phyloP scores from a whole-genome alignment of 1,140 invertebrate genomes.

The Halyomorpha halys region DNA sequence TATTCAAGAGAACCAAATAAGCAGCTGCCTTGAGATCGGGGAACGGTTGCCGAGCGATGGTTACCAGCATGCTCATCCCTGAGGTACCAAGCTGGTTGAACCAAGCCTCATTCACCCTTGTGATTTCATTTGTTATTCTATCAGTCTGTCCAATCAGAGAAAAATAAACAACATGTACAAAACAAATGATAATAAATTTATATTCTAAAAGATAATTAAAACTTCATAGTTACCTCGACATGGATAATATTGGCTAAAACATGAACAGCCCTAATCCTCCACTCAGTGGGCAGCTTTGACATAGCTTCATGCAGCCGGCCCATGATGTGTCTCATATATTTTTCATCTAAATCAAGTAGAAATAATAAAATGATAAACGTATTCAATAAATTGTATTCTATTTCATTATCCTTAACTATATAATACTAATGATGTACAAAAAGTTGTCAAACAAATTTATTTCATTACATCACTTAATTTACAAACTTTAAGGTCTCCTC shows the following conservation, averaged over 20 bases:
- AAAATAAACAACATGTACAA: conserved; percentile 19
- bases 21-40: conserved; percentile 45
- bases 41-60: conserved; percentile 51
- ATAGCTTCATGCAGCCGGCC: conserved; percentile 44
- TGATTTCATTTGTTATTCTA: conserved; percentile 41
- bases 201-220: not conserved
- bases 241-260: conserved; percentile 46
- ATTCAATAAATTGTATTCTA: too few relatives aligned
- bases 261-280: conserved; percentile 50
- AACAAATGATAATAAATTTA: conserved; percentile 1
- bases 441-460: too few relatives aligned
- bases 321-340: conserved; percentile 41
- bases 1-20: conserved; percentile 40
- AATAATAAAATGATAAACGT: too few relatives aligned
- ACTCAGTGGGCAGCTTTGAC: conserved; percentile 44
- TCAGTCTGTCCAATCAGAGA: conserved; percentile 29
- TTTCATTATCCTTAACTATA: too few relatives aligned
- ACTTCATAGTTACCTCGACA: conserved; percentile 38
- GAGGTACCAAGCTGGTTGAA: conserved; percentile 43
- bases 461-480: too few relatives aligned
- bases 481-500: too few relatives aligned
- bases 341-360: conserved; percentile 31
- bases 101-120: conserved; percentile 47
- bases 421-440: too few relatives aligned
- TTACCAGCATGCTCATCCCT: conserved; percentile 44